Percentiles rank a stretch among this genome's conserved stretches.
These are phyloP conservation scores for Cistogaster globosa DNA, from an alignment of 2,888 invertebrate genomes.

Conservation along the genomic window DNA sequence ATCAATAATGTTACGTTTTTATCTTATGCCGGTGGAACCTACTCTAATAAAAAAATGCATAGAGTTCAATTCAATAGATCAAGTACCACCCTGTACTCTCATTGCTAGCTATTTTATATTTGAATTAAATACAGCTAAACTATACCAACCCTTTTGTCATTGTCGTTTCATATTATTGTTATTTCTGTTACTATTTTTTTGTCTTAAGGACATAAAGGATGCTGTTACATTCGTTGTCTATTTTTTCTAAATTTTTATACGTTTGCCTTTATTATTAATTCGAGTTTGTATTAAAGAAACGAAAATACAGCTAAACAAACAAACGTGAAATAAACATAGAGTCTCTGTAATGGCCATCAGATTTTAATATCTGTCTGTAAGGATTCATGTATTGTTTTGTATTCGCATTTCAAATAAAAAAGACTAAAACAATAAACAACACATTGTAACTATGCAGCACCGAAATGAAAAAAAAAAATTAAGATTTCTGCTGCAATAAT, in stretches of 20 bases:
- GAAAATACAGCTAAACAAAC: conserved; percentile 28
- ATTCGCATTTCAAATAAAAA: neutral
- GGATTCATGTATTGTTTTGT: neutral
- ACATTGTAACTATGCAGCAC: conserved; percentile 55
- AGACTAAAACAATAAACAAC: conserved; percentile 55
- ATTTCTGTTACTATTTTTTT: neutral
- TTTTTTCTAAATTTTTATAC: no score
- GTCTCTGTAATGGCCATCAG: conserved; percentile 67
- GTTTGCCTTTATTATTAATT: conserved; percentile 55
- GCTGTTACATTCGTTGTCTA: no score
- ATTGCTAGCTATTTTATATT: no score
- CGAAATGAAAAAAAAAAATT: conserved; percentile 3
- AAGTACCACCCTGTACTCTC: no score
- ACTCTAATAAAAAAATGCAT: no score
- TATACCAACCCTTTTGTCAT: conserved; percentile 23
- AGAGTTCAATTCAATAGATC: no score
- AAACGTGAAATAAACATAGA: conserved; percentile 54
- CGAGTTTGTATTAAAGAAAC: conserved; percentile 51
- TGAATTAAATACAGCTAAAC: conserved; percentile 6
- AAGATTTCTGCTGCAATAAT: conserved; percentile 16
- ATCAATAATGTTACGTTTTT: no score
- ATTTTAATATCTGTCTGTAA: conserved; percentile 51
- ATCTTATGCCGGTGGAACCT: no score
- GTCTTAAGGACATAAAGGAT: conserved; percentile 46
- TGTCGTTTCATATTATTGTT: conserved; percentile 26